Evolutionary conservation across 2,113 vertebrate genomes (phyloP), one percentile per base, ranked within the genome.

Genomic region (Chloebia gouldiae): DNA sequence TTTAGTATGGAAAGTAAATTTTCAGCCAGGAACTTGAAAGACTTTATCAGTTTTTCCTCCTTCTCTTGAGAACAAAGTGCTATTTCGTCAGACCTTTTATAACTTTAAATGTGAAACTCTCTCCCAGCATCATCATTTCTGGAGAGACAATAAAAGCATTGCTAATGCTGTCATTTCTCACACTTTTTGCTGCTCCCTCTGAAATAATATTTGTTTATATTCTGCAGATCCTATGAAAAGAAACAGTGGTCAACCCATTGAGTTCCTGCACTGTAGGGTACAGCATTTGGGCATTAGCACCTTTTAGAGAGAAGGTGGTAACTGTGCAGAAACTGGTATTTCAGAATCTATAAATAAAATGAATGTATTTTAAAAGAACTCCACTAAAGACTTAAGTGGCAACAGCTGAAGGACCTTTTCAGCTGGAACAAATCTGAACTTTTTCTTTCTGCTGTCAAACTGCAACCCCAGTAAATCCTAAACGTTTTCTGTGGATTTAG

Each of bases 1-100:
- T 95, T 95, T 94, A 95, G 96, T 91, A 82, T 90, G 92, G 95
- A 94, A 97, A 96, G 83, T 91, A 97, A 97, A 96, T 92, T 96
- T 96, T 90, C 81, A 86, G 84, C 9, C 21, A 95, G 90, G 78
- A 92, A 94, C 95, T 96, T 96, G 88, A 97, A 97, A 97, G 93
- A 93, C 93, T 95, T 95, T 94, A 93, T 91, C 96, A 93, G 70
- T 93, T 94, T 96, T 88, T 91, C 69, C 42, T 89, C 77, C 70
- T 96, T 56, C 92, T 94, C 83, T 47, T 28, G 84, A 97, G 88
- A 92, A 86, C 95, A 94, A 97, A 97, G 95, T 91, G 49, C 72
- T 86, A 76, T 95, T 96, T 88, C 37, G 88, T 93, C 95, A 96
- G 91, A 81, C 76, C 83, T 94, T 97, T 95, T 93, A 95, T 96